Evolutionary conservation across 2,888 invertebrate species (phyloP).

Genomic region (Stictocephala bisonia): DNA sequence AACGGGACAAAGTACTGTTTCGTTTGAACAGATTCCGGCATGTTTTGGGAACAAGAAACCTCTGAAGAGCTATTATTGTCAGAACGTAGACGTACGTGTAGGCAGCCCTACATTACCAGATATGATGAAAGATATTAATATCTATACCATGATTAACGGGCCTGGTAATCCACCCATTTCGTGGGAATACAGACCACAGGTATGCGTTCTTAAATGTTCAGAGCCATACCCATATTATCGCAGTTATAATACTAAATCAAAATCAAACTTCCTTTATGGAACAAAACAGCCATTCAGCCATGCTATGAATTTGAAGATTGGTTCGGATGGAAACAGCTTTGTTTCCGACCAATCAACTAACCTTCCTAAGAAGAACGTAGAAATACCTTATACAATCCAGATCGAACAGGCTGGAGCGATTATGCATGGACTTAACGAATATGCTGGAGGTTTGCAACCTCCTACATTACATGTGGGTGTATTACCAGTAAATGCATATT

Average conservation of each 20-base stretch:
- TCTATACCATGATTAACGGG: constrained; percentile 3
- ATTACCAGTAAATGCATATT: constrained; percentile 1
- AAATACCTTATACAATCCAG: not conserved
- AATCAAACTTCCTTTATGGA: not conserved
- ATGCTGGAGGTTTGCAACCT: not conserved
- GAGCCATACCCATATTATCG: constrained; percentile 11
- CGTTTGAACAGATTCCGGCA: not conserved
- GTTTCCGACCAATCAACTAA: too few relatives aligned
- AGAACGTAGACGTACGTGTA: not conserved
- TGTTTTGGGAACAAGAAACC: constrained; percentile 16
- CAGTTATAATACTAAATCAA: not conserved
- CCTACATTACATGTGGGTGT: constrained; percentile 19
- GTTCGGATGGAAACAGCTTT: not conserved
- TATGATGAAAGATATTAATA: not conserved
- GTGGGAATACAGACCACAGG: constrained; percentile 19
- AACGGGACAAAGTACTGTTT: not conserved
- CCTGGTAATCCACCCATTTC: not conserved
- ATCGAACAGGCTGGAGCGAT: constrained; percentile 9
- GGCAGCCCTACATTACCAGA: constrained; percentile 2
- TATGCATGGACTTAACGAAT: constrained; percentile 5
- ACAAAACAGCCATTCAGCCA: not conserved
- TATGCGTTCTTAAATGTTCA: not conserved
- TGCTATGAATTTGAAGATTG: not conserved
- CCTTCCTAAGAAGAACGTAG: not conserved
- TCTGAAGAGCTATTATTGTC: not conserved